phyloP scores from a whole-genome alignment of 2,113 vertebrate genomes.

The Glaucomys volans region DNA sequence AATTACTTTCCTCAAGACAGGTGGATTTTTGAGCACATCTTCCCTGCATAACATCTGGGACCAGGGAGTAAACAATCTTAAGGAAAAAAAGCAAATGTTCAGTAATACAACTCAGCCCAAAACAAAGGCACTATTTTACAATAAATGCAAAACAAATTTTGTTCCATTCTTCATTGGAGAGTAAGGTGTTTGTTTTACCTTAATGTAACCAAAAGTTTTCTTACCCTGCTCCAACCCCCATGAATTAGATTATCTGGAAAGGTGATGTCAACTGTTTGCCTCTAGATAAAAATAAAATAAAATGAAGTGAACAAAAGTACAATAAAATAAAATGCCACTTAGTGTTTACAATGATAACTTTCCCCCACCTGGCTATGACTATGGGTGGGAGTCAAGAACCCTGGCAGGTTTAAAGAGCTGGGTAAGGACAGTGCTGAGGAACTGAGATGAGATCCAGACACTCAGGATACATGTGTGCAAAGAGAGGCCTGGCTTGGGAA shows the following conservation, averaged over 20 bases:
- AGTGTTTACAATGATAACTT: background rate
- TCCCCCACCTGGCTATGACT: background rate
- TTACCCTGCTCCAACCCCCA: background rate
- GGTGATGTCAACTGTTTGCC: background rate
- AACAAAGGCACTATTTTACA: background rate
- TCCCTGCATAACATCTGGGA: background rate
- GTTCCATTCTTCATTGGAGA: background rate
- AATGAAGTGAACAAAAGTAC: background rate
- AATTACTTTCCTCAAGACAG: background rate
- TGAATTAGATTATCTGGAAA: background rate
- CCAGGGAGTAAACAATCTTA: background rate
- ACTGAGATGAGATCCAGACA: background rate
- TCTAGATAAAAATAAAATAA: slow-evolving; percentile 6
- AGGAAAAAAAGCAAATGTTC: background rate
- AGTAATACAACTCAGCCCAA: background rate
- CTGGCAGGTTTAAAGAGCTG: background rate
- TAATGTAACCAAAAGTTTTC: background rate
- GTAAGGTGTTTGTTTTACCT: background rate
- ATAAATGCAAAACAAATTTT: background rate
- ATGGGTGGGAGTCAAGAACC: background rate
- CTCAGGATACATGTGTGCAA: background rate
- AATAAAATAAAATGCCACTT: background rate
- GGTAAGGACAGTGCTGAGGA: fast-evolving
- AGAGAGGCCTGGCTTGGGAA: background rate
- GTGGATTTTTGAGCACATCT: background rate